Evolutionary conservation across 2,888 invertebrate species (phyloP).

Genomic region (Dryadula phaetusa): DNA sequence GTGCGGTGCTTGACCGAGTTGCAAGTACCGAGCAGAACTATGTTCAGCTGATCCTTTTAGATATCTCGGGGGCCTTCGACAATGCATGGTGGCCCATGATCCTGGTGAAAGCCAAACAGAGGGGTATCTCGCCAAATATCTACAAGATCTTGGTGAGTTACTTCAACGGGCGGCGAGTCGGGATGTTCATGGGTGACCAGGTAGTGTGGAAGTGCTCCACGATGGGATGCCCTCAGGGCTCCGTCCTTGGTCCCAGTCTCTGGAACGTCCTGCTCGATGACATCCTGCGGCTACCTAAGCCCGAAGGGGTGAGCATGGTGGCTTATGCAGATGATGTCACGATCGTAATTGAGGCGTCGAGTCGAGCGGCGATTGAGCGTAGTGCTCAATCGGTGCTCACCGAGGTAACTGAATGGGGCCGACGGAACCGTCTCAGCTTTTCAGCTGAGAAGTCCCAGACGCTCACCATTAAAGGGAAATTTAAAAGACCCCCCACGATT

Average conservation of each 20-base stretch:
- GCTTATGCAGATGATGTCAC: not conserved
- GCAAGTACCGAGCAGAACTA: slow-evolving; percentile 1
- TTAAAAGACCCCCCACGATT: no score
- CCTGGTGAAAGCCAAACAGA: not conserved
- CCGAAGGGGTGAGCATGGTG: not conserved
- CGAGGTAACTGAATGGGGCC: no score
- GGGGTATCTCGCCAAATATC: no score
- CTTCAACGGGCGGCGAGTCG: no score
- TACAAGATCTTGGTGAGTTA: no score
- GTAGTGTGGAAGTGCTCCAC: not conserved
- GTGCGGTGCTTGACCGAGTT: not conserved
- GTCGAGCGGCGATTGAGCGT: not conserved
- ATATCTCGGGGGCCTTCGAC: not conserved
- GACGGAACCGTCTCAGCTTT: no score
- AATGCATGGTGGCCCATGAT: not conserved
- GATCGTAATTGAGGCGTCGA: not conserved
- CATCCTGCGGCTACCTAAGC: slow-evolving; percentile 4
- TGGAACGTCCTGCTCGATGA: slow-evolving; percentile 5
- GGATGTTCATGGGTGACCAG: no score
- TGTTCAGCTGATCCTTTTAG: not conserved
- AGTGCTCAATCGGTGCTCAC: no score
- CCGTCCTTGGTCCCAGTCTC: not conserved
- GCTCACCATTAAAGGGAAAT: no score
- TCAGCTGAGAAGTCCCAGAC: no score
- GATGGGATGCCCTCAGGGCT: not conserved